phyloP scores from a whole-genome alignment of 2,797 vertebrate species.

The Tarsius wallacei region DNA sequence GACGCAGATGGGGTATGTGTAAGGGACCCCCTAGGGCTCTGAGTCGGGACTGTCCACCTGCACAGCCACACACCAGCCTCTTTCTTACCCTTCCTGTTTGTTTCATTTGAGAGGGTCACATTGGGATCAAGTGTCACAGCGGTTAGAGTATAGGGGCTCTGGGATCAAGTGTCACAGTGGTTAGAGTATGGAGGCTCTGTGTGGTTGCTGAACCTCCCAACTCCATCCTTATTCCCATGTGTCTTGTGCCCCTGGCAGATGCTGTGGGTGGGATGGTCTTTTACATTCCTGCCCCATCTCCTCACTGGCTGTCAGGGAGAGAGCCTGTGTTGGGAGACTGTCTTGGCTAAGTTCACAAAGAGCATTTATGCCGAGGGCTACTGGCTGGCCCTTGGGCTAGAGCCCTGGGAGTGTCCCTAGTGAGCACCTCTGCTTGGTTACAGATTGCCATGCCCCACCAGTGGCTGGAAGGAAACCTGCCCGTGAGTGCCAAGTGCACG shows the following conservation, averaged over 20 bases:
- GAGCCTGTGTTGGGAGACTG: background rate
- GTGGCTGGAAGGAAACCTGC: constrained; percentile 98
- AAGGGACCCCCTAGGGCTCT: background rate
- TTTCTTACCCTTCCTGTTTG: accelerated
- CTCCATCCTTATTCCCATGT: background rate
- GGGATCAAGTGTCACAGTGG: background rate
- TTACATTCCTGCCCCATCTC: background rate
- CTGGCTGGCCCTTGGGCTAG: background rate
- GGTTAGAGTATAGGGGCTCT: no score
- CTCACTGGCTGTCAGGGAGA: background rate
- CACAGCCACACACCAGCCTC: background rate
- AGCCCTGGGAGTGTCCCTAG: background rate
- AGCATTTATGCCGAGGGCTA: background rate
- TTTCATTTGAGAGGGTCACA: background rate
- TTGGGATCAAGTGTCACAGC: background rate
- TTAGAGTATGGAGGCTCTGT: no score
- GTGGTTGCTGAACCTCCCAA: accelerated
- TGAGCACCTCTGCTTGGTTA: background rate
- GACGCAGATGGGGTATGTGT: constrained; percentile 97
- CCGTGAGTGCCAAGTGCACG: constrained; percentile 97
- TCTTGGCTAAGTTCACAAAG: background rate
- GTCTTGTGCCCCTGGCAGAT: background rate
- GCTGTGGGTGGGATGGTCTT: no score
- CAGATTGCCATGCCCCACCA: constrained; percentile 99
- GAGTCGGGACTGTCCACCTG: background rate